Base-by-base conservation (phyloP, 2,888 invertebrate genomes). In the Chloromyia formosa region DNA sequence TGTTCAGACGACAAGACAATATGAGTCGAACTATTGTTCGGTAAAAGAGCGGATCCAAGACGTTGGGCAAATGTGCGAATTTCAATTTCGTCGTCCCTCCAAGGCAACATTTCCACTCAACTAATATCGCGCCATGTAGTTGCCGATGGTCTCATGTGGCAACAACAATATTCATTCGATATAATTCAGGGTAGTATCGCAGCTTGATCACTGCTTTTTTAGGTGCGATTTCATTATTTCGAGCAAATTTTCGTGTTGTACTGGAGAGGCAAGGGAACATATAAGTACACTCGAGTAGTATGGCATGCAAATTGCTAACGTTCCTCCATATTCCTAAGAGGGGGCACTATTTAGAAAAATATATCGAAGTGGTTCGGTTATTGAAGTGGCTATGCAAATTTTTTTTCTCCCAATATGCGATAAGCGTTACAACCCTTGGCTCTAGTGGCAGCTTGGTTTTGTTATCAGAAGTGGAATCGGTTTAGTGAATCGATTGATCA, bases 231-330 rank as follows among this genome's bases (percentile, higher is more conserved):
- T 16, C 22, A 12, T 66, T 66, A 49, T 66, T 20, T 22, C 22
- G 45, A 66, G 49, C 49, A 16, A 66, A 45, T 66, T 66, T 66
- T 18, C 20, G 66, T 66, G 66, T 66, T 66, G 7, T 35, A 35
- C 27, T 35, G 2, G 66, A 66, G 40, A 9, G n/a, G 2, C 16
- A 62, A 22, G 7, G 66, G 20, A 42, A 16, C 14, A 42, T 5
- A 18, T n/a, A 42, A 66, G 20, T 45, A 7, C 20, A 18, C 12
- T 22, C 58, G 20, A 56, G 42, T 27, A 5, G 22, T 69, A 53
- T 16, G 71, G 71, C 71, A 71, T 71, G 71, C 71, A 71, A 71
- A 71, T 71, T 71, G 71, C 71, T 71, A 71, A 71, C 71, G 58
- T 40, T 56, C 49, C 27, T 35, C 27, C 27, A 7, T 35, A 7